Conservation (phyloP, 2,797 vertebrate genomes). For the Cercopithecus diana region DNA sequence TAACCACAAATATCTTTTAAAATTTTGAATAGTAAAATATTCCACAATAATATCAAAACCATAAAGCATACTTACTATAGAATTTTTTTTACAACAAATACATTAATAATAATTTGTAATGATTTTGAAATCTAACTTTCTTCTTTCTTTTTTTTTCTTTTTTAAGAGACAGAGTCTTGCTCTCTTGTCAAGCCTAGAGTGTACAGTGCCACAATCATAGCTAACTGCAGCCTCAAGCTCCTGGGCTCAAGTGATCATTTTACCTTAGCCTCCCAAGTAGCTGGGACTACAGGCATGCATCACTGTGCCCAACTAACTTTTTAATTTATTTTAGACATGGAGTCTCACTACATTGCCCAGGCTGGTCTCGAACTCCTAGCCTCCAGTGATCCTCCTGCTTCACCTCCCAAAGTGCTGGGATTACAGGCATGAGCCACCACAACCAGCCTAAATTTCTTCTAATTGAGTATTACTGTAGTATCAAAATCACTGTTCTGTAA, state of each 20-base stretch:
- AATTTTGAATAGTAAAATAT: background rate
- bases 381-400: background rate
- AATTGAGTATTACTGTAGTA: background rate
- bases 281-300: background rate
- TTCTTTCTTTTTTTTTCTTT: background rate
- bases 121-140: background rate
- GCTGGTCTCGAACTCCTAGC: background rate
- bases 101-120: background rate
- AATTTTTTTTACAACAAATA: background rate
- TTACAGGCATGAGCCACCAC: background rate
- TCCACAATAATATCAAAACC: background rate
- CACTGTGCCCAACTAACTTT: background rate
- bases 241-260: background rate
- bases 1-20: background rate
- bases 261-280: background rate
- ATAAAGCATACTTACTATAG: background rate
- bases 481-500: conserved; percentile 22
- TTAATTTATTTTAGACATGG: background rate
- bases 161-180: background rate
- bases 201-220: background rate
- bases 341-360: background rate
- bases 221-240: background rate
- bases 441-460: conserved; percentile 9
- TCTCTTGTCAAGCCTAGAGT: background rate
- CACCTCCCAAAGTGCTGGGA: background rate